Base-by-base conservation (phyloP, 2,113 vertebrate genomes). In the Lonchura striata region DNA sequence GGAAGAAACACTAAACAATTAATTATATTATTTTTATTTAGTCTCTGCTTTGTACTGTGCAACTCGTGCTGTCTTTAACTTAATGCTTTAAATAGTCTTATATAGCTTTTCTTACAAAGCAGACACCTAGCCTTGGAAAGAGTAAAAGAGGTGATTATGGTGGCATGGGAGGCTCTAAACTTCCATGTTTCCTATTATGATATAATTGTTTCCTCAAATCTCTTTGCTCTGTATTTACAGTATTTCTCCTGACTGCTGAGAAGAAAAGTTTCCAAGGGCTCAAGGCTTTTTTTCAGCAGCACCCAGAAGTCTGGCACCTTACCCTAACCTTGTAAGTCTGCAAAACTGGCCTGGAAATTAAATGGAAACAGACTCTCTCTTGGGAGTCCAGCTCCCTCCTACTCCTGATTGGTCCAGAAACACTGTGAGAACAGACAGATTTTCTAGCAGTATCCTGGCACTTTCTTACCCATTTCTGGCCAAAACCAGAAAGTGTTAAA, bases 281-380 rank as follows among this genome's bases (percentile, higher is more conserved):
- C 70, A 37, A 31, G 59, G 23, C 6, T 42, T 90, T 59, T 92
- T 88, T 83, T 42, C 86, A 92, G 74, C 86, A 95, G 94, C 91
- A 95, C 93, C 96, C 95, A 92, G 93, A 94, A 95, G 89, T 92
- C 94, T 97, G 96, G 86, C 86, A 92, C 76, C 92, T 95, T 92
- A 88, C n/a, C 42, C 84, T 87, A 90, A 94, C 95, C 91, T 94
- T 93, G 83, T 75, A 92, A 84, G 80, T 87, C 89, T 91, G 86
- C 28, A 92, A 75, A 93, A 86, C 64, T 88, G 44, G 57, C 72
- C 90, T 94, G 86, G 82, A 94, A 94, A 95, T 78, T 80, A 95
- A 94, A 95, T 91, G 66, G 90, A 92, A 94, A 81, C 87, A 94
- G 85, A 82, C 12, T 65, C 41, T 78, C 69, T 82, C 92, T 44